A percentile compares a stretch with the other conserved stretches of the same genome.
phyloP scores from a whole-genome alignment of 92 coral and sea anemone species.

The Zoanthus sociatus region DNA sequence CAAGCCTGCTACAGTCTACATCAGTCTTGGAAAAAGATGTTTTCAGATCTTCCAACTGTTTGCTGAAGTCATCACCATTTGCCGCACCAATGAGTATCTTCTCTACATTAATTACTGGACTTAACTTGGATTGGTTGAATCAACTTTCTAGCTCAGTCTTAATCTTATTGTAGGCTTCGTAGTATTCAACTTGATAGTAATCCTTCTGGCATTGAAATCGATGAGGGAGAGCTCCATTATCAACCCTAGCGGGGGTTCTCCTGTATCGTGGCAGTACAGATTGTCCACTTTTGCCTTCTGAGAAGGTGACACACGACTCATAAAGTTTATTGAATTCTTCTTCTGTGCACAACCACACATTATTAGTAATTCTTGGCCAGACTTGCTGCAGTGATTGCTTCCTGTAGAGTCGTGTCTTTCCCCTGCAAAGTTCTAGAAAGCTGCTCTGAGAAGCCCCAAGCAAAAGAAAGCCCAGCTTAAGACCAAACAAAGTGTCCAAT shows the following conservation, averaged over 20 bases:
- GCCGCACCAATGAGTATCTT: constrained; percentile 47
- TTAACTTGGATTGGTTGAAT: constrained; percentile 61
- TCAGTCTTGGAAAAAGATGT: constrained; percentile 37
- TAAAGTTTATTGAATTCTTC: constrained; percentile 33
- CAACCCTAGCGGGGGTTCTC: background rate
- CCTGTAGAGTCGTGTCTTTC: constrained; percentile 51
- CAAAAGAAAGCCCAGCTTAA: constrained; percentile 44
- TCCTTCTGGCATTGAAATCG: background rate
- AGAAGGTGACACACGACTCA: background rate
- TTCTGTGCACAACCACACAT: constrained; percentile 45
- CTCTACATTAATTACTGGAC: constrained; percentile 45
- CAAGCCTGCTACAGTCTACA: constrained; percentile 47
- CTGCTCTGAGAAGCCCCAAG: constrained; percentile 35
- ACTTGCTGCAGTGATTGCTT: constrained; percentile 48
- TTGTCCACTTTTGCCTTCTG: constrained; percentile 49
- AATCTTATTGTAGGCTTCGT: constrained; percentile 57
- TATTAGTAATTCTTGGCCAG: constrained; percentile 45
- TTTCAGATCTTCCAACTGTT: constrained; percentile 19
- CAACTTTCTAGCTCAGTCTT: constrained; percentile 55
- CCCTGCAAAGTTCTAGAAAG: constrained; percentile 38
- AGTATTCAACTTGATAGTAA: constrained; percentile 51
- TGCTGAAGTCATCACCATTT: constrained; percentile 40
- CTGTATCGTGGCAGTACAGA: constrained; percentile 42
- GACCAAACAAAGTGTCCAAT: constrained; percentile 40
- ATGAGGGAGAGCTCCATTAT: background rate